Evolutionary conservation across 2,113 vertebrate species (phyloP).

Genomic region (Anser cygnoides): DNA sequence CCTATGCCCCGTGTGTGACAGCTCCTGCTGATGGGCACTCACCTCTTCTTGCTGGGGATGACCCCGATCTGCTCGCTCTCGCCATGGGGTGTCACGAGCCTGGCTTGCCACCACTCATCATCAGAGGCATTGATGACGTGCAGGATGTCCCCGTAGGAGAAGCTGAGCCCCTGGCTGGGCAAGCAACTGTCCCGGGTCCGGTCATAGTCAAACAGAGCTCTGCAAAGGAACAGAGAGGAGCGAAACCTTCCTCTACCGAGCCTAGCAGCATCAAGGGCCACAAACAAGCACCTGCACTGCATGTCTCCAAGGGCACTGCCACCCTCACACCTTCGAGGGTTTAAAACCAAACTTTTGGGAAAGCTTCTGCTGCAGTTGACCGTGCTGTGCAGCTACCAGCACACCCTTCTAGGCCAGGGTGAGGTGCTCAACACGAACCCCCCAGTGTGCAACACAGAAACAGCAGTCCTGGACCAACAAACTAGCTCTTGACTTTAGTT

Average conservation of each 20-base stretch:
- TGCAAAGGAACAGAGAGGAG: slow-evolving; percentile 45
- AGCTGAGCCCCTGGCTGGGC: slow-evolving; percentile 98
- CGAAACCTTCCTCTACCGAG: accelerated
- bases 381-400: neutral
- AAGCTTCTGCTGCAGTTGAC: neutral
- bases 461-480: neutral
- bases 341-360: neutral
- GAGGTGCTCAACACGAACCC: neutral
- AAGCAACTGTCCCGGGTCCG: slow-evolving; percentile 97
- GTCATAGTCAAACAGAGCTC: slow-evolving; percentile 98
- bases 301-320: neutral
- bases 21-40: neutral
- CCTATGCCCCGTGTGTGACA: accelerated
- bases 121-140: slow-evolving; percentile 98
- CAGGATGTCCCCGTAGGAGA: slow-evolving; percentile 96
- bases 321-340: neutral
- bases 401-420: accelerated
- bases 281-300: neutral
- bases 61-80: slow-evolving; percentile 98
- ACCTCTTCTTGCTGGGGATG: slow-evolving; percentile 99
- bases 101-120: slow-evolving; percentile 99
- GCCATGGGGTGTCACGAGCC: slow-evolving; percentile 93
- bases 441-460: accelerated
- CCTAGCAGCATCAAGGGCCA: neutral
- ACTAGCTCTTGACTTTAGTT: neutral